Conservation (phyloP, 1,140 invertebrate species). For the Lycorma delicatula region DNA sequence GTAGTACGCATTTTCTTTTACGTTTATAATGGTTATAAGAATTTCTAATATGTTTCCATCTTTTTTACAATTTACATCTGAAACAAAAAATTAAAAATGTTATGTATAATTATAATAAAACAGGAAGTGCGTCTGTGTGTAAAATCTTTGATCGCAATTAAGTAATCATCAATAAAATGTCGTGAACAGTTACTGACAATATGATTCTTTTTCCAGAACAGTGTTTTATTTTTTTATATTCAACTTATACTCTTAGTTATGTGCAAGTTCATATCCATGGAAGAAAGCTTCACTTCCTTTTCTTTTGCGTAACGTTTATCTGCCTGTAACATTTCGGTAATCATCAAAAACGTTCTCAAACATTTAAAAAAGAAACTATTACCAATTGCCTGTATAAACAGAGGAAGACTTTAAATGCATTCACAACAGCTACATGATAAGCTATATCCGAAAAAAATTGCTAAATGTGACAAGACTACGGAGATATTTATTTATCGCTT, state of each 20-base stretch:
- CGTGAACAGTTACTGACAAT: too few species aligned
- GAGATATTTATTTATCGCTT: constrained; percentile 4
- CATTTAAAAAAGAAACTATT: neutral
- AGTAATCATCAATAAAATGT: too few species aligned
- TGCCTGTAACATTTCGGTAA: neutral
- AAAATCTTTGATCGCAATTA: too few species aligned
- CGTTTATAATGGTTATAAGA: constrained; percentile 1
- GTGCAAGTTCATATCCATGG: neutral
- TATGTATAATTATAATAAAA: too few species aligned
- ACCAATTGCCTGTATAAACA: neutral
- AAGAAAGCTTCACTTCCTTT: neutral
- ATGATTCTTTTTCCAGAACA: too few species aligned
- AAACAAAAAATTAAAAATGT: neutral
- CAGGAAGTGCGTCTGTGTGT: too few species aligned
- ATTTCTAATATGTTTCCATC: constrained; percentile 7
- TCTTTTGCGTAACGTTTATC: neutral
- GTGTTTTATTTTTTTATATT: too few species aligned
- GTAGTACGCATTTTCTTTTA: neutral
- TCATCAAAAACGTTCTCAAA: neutral
- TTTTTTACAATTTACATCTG: neutral
- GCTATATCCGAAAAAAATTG: too few species aligned
- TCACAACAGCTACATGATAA: too few species aligned
- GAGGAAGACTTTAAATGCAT: constrained; percentile 15
- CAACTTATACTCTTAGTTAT: neutral
- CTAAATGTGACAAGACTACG: constrained; percentile 21